These are phyloP conservation scores for Proales similis DNA, from an alignment of 1,140 invertebrate species.

Conservation along the genomic window DNA sequence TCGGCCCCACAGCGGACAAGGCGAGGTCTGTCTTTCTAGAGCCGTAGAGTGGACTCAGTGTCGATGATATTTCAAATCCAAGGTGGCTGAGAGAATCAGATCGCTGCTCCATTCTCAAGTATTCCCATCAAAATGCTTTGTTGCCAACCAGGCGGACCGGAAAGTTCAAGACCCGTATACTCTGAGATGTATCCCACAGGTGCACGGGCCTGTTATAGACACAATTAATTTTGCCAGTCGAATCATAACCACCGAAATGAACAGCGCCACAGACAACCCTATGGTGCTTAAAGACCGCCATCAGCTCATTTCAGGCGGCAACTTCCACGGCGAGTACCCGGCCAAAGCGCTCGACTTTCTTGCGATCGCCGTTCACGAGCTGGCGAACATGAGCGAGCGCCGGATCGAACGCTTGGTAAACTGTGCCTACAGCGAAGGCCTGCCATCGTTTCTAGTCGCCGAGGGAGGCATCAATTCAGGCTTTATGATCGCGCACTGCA, in stretches of 20 bases:
- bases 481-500: slow-evolving; percentile 69
- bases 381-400: slow-evolving; percentile 66
- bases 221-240: slow-evolving; percentile 7
- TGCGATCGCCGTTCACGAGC: slow-evolving; percentile 66
- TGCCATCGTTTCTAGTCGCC: slow-evolving; percentile 64
- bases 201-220: slow-evolving; percentile 44
- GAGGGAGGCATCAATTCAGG: slow-evolving; percentile 69
- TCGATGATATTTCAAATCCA: too few relatives aligned
- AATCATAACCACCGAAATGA: slow-evolving; percentile 56
- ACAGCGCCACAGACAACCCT: slow-evolving; percentile 65
- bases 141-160: slow-evolving; percentile 65
- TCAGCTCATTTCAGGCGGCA: slow-evolving; percentile 67
- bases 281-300: slow-evolving; percentile 64
- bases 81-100: slow-evolving; percentile 61
- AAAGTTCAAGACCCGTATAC: slow-evolving; percentile 70
- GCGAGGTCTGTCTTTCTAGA: too few relatives aligned
- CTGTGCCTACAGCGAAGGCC: slow-evolving; percentile 61
- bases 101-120: slow-evolving; percentile 63
- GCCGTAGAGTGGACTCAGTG: too few relatives aligned
- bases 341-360: slow-evolving; percentile 67
- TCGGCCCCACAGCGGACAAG: slow-evolving; percentile 64
- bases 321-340: slow-evolving; percentile 66
- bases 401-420: slow-evolving; percentile 65
- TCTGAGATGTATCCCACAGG: slow-evolving; percentile 65
- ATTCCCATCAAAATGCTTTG: slow-evolving; percentile 66